Evolutionary conservation across 1,140 invertebrate species (phyloP).

Genomic region (Delia radicum): DNA sequence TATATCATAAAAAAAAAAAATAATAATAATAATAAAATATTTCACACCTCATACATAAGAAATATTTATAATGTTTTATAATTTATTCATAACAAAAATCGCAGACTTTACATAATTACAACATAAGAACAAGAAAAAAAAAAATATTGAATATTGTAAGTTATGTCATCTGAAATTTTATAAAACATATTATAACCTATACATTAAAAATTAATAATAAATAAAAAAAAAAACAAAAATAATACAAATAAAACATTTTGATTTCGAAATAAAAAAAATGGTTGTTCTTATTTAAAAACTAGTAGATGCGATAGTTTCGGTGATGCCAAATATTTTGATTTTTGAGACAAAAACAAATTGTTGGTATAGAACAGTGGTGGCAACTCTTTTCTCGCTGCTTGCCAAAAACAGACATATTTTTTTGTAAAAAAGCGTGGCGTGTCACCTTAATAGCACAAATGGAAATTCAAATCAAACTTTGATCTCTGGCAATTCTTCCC

Average conservation of each 20-base stretch:
- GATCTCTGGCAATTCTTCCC: too few species aligned
- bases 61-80: background rate
- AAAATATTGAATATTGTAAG: conserved; percentile 22
- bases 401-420: too few species aligned
- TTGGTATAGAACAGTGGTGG: too few species aligned
- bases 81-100: conserved; percentile 14
- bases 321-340: too few species aligned
- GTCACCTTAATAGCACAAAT: too few species aligned
- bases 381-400: too few species aligned
- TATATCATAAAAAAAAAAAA: background rate
- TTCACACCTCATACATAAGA: conserved; percentile 17
- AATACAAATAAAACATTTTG: conserved; percentile 18
- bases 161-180: conserved; percentile 24
- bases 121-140: background rate
- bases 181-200: conserved; percentile 9
- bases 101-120: conserved; percentile 10
- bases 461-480: too few species aligned
- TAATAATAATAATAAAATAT: background rate
- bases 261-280: conserved; percentile 9
- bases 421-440: too few species aligned
- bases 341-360: too few species aligned
- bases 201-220: background rate
- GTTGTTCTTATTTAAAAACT: too few species aligned
- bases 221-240: background rate
- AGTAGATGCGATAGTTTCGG: too few species aligned